phyloP scores from a whole-genome alignment of 2,113 vertebrate species.

The Clarias macrocephalus region DNA sequence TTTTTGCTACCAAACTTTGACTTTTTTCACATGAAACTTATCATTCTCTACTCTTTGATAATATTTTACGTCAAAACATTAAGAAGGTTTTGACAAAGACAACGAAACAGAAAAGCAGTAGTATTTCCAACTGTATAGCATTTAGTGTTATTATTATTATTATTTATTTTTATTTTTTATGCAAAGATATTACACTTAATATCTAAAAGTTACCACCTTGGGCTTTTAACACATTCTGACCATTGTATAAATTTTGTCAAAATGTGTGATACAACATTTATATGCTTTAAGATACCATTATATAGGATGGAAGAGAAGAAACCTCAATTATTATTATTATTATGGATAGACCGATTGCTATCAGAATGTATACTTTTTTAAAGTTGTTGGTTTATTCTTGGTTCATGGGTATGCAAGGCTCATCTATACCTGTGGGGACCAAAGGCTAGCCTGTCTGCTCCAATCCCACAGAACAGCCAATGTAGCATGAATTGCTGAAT shows the following conservation, averaged over 20 bases:
- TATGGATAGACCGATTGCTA: neutral
- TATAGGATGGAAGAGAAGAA: neutral
- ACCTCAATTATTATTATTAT: neutral
- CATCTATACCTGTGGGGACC: too few species aligned
- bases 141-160: too few species aligned
- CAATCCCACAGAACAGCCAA: too few species aligned
- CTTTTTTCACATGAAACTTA: slow-evolving; percentile 58
- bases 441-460: too few species aligned
- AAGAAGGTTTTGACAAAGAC: slow-evolving; percentile 37
- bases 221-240: neutral
- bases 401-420: too few species aligned
- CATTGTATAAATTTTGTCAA: neutral
- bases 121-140: neutral
- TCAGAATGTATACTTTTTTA: neutral
- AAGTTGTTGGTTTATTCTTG: neutral
- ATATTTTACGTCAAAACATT: slow-evolving; percentile 39
- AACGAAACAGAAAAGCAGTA: neutral
- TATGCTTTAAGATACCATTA: neutral
- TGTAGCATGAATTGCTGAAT: too few species aligned
- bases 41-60: slow-evolving; percentile 60
- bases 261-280: neutral
- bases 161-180: neutral
- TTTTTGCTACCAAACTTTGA: slow-evolving; percentile 50
- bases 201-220: neutral
- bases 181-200: neutral